Evolutionary conservation across 1,140 invertebrate species (phyloP).

Genomic region (Elymnias hypermnestra): DNA sequence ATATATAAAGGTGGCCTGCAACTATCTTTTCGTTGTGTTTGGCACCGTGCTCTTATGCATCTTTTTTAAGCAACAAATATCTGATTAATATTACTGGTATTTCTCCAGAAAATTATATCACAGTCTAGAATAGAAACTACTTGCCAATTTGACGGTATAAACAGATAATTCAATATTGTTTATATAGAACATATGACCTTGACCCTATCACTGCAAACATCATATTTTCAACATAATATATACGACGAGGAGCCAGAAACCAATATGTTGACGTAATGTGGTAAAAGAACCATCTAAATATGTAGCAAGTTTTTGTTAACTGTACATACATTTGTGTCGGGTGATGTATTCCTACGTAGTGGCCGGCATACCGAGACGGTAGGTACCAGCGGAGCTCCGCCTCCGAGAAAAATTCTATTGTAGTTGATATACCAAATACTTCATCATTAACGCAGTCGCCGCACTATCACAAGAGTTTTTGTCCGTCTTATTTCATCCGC

Average conservation of each 20-base stretch:
- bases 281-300: conserved; percentile 13
- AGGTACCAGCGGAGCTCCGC: conserved; percentile 48
- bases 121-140: too few relatives aligned
- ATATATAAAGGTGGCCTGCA: too few relatives aligned
- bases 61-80: too few relatives aligned
- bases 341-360: conserved; percentile 14
- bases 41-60: too few relatives aligned
- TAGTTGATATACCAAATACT: conserved; percentile 70
- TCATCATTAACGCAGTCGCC: conserved; percentile 54
- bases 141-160: too few relatives aligned
- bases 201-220: too few relatives aligned
- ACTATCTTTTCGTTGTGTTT: too few relatives aligned
- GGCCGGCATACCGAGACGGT: conserved; percentile 19
- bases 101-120: too few relatives aligned
- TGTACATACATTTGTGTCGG: conserved; percentile 1
- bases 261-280: neutral
- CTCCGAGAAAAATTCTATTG: conserved; percentile 71
- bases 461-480: conserved; percentile 27
- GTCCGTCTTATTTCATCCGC: conserved; percentile 18
- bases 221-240: too few relatives aligned
- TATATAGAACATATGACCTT: too few relatives aligned
- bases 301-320: conserved; percentile 11
- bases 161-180: too few relatives aligned
- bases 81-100: too few relatives aligned
- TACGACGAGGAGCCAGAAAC: neutral